Evolutionary conservation across 2,888 invertebrate species (phyloP).

Genomic region (Hypomecis punctinalis): DNA sequence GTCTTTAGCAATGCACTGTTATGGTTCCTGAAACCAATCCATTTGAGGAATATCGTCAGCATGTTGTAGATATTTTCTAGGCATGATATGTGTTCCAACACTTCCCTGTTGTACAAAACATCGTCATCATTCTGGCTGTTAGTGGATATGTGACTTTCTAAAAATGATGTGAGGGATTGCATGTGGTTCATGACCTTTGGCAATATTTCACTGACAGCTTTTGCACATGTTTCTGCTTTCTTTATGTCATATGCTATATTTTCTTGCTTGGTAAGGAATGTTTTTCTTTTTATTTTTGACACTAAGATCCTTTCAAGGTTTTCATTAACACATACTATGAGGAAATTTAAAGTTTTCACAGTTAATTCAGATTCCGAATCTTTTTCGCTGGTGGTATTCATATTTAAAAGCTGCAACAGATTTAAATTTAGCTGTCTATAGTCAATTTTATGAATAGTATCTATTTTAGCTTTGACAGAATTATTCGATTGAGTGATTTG

Average conservation of each 20-base stretch:
- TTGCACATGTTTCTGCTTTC: constrained; percentile 70
- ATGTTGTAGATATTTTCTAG: constrained; percentile 84
- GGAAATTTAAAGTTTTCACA: constrained; percentile 64
- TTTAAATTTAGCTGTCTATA: constrained; percentile 66
- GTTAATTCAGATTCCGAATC: constrained; percentile 59
- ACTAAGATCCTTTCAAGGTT: constrained; percentile 65
- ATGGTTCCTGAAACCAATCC: constrained; percentile 86
- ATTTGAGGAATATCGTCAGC: constrained; percentile 85
- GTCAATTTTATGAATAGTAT: constrained; percentile 58
- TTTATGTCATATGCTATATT: constrained; percentile 58
- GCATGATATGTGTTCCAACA: constrained; percentile 70
- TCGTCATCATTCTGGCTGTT: constrained; percentile 56
- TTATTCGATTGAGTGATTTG: constrained; percentile 65
- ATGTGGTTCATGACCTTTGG: constrained; percentile 69
- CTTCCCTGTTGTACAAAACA: constrained; percentile 55
- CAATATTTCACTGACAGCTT: constrained; percentile 58
- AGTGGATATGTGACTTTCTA: constrained; percentile 56
- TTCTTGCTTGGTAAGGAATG: constrained; percentile 68
- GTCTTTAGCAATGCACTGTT: constrained; percentile 66
- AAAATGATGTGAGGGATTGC: constrained; percentile 56
- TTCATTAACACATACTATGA: constrained; percentile 64
- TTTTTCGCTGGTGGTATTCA: constrained; percentile 58
- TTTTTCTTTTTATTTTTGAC: constrained; percentile 71
- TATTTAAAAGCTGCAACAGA: constrained; percentile 64
- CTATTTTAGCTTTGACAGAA: constrained; percentile 61